Conservation (phyloP, 2,113 vertebrate genomes). For the Calyptomena viridis region DNA sequence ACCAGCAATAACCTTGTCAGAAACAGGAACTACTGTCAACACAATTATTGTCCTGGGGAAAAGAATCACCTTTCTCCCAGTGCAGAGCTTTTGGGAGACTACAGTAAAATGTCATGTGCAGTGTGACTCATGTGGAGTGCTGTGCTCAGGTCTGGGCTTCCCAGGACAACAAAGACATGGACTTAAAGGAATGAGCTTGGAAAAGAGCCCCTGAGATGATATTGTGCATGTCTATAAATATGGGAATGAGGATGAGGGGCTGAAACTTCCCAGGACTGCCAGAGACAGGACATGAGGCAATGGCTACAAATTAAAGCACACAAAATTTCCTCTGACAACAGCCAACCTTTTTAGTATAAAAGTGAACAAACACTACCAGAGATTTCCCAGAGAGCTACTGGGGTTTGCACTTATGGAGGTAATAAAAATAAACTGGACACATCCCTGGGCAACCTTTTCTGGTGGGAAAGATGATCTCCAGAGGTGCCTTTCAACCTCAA, state of each 20-base stretch:
- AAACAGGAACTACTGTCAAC: neutral
- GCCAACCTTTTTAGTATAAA: neutral
- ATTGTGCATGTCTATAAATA: neutral
- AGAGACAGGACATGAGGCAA: neutral
- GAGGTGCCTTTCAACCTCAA: neutral
- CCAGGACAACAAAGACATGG: neutral
- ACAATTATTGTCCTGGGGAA: neutral
- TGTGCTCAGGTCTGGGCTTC: neutral
- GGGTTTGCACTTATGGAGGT: neutral
- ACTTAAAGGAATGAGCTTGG: neutral
- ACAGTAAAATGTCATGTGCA: neutral
- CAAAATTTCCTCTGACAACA: neutral
- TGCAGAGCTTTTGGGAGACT: neutral
- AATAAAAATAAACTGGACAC: neutral
- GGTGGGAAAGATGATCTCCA: neutral
- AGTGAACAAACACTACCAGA: neutral
- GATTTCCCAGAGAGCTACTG: neutral
- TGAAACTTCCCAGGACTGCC: neutral
- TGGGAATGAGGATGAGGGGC: neutral
- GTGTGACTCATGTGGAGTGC: neutral
- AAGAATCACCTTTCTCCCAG: neutral
- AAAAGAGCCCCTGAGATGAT: neutral
- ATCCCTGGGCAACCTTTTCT: neutral
- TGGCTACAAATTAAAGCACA: neutral
- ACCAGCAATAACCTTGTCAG: neutral